These are phyloP conservation scores for Clarias batrachus DNA, from an alignment of 2,113 vertebrate species.

Conservation along the genomic window DNA sequence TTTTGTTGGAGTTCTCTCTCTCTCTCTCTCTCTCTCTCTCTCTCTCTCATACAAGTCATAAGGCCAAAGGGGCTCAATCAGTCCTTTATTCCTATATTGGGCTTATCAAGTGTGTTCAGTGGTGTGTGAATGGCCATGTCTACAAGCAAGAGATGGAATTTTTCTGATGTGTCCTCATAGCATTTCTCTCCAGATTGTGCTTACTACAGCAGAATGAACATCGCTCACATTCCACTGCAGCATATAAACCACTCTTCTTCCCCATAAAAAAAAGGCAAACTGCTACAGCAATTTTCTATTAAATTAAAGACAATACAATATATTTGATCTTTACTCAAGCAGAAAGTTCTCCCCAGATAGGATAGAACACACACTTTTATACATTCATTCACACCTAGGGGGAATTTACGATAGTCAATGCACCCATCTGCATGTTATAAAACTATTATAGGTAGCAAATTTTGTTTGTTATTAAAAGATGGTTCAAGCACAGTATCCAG, in stretches of 20 bases:
- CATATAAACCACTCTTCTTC: neutral
- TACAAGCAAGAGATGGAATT: slow-evolving; percentile 29
- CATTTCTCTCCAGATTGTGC: neutral
- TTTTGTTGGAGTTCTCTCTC: neutral
- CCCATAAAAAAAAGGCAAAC: neutral
- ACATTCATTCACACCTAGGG: neutral
- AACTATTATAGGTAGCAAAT: neutral
- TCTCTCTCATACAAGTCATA: slow-evolving; percentile 13
- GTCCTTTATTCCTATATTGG: neutral
- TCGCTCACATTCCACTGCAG: neutral
- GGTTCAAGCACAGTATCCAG: no score
- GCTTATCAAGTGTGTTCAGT: slow-evolving; percentile 24
- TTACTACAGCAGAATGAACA: slow-evolving; percentile 2
- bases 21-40: neutral
- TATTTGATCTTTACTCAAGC: neutral
- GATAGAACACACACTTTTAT: neutral
- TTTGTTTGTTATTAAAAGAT: neutral
- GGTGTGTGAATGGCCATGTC: slow-evolving; percentile 29
- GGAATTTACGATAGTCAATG: neutral
- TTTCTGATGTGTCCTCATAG: neutral
- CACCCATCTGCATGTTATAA: neutral
- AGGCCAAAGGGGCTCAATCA: neutral
- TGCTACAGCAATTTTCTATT: neutral
- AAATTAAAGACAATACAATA: neutral
- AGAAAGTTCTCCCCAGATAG: neutral